These are phyloP conservation scores for Epinotia brunnichana DNA, from an alignment of 2,888 invertebrate genomes.

Conservation along the genomic window DNA sequence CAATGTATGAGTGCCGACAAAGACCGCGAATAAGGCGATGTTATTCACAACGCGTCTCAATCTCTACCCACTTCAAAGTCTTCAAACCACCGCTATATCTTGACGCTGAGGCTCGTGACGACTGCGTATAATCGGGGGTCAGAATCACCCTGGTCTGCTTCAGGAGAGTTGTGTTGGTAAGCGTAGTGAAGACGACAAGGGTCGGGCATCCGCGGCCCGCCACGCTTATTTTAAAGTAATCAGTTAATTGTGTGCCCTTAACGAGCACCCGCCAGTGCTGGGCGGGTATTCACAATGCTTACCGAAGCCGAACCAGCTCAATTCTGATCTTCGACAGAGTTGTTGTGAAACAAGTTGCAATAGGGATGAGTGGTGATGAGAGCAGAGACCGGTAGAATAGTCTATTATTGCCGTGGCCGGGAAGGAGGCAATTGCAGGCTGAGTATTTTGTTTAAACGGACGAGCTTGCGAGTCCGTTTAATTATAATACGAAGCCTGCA, in stretches of 20 bases:
- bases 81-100: no score
- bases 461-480: no score
- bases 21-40: conserved; percentile 52
- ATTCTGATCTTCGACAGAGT: background rate
- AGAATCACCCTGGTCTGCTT: background rate
- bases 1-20: conserved; percentile 72
- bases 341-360: no score
- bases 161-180: background rate
- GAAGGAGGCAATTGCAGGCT: no score
- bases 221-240: conserved; percentile 72
- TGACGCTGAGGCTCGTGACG: background rate
- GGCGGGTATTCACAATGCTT: conserved; percentile 2
- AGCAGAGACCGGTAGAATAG: no score
- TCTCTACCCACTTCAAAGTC: background rate
- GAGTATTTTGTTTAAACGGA: no score
- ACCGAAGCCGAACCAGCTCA: background rate
- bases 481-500: no score
- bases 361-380: no score
- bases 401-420: no score
- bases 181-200: background rate
- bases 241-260: conserved; percentile 73
- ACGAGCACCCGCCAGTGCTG: conserved; percentile 51
- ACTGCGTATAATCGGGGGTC: background rate
- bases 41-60: background rate
- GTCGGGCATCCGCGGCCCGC: conserved; percentile 64